Percentiles rank a stretch among this genome's conserved stretches.
Evolutionary conservation across 2,113 vertebrate species (phyloP).

Genomic region (Poeciliopsis turrubarensis): DNA sequence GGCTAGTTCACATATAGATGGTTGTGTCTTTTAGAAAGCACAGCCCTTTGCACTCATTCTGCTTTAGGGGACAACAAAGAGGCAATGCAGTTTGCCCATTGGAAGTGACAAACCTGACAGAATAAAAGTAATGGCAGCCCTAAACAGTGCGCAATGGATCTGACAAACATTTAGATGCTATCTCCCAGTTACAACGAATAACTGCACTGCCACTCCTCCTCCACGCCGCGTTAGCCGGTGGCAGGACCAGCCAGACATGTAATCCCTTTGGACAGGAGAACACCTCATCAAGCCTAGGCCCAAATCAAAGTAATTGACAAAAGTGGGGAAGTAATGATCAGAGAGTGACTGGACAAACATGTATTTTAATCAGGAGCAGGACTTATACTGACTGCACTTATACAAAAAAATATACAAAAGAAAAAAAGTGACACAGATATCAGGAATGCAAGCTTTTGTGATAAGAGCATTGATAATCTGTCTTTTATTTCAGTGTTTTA

Average conservation of each 20-base stretch:
- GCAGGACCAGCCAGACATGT: constrained; percentile 78
- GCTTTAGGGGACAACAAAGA: constrained; percentile 73
- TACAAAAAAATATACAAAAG: not conserved
- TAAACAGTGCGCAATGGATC: constrained; percentile 76
- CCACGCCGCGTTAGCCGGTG: constrained; percentile 70
- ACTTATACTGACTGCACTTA: not conserved
- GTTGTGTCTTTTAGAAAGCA: constrained; percentile 59
- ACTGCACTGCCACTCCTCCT: constrained; percentile 62
- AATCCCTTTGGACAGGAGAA: constrained; percentile 79
- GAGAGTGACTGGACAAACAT: constrained; percentile 35
- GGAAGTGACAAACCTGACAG: constrained; percentile 80
- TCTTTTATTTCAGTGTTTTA: not conserved
- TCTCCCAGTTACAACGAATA: constrained; percentile 78
- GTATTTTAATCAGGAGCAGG: constrained; percentile 29
- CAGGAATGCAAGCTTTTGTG: not conserved
- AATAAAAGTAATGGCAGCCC: constrained; percentile 77
- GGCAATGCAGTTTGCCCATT: constrained; percentile 71
- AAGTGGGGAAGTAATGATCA: constrained; percentile 65
- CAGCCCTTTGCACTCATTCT: constrained; percentile 55
- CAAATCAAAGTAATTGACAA: constrained; percentile 84
- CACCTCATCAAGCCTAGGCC: constrained; percentile 76
- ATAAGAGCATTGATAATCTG: not conserved
- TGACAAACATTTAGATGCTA: constrained; percentile 84
- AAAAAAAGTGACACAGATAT: not conserved
- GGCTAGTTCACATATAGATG: constrained; percentile 36